Conservation (phyloP, 2,888 invertebrate species). For the Onchidella celtica region DNA sequence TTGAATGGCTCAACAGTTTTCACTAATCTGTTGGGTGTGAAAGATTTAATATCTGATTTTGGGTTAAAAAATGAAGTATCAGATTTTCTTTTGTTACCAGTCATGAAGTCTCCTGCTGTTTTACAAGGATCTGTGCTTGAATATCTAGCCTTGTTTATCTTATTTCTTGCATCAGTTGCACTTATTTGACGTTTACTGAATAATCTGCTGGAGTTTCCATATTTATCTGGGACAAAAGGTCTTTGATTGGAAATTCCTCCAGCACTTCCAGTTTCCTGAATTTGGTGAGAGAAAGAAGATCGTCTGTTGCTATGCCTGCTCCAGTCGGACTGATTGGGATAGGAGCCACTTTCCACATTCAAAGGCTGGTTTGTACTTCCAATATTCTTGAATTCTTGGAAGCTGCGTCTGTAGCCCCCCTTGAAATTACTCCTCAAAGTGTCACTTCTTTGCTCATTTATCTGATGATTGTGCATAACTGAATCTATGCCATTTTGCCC, state of each 20-base stretch:
- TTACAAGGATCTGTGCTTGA: background rate
- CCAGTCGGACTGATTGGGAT: background rate
- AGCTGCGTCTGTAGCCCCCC: background rate
- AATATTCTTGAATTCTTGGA: background rate
- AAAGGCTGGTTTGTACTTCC: background rate
- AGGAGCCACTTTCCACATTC: background rate
- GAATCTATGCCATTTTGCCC: too few species aligned
- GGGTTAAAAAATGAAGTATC: background rate
- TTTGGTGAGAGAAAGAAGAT: background rate
- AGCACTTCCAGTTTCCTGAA: too few species aligned
- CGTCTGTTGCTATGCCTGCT: conserved; percentile 10
- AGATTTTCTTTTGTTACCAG: background rate
- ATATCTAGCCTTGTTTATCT: conserved; percentile 10
- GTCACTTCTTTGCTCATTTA: too few species aligned
- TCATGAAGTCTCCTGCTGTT: background rate
- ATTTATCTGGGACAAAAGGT: background rate
- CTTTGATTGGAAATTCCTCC: background rate
- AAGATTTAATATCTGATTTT: too few species aligned
- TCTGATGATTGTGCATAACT: too few species aligned
- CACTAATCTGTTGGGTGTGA: conserved; percentile 7
- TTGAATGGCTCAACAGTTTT: conserved; percentile 8
- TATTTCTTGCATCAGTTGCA: conserved; percentile 32
- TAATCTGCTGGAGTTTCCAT: background rate
- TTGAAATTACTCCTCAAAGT: background rate
- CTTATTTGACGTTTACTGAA: background rate